Base-by-base conservation (phyloP, 2,888 invertebrate species). In the Therioaphis trifolii region DNA sequence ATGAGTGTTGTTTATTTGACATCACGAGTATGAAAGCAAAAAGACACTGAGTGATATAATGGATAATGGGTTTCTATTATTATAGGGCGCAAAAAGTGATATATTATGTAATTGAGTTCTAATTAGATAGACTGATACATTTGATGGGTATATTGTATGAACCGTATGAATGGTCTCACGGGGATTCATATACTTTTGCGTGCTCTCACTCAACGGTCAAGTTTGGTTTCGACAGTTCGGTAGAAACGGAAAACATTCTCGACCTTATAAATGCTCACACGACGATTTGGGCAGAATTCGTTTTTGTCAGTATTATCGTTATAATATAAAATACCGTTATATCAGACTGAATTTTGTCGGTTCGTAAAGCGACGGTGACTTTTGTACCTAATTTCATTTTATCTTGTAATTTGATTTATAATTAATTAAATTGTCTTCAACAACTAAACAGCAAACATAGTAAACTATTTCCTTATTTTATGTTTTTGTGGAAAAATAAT, bases 91-190 rank as follows among this genome's bases (percentile, higher is more conserved):
- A 2, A n/a, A 2, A n/a, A n/a, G 21, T 11, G 29, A 74, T 52
- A 27, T 46, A 49, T 71, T 49, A 27, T 11, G 11, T 15, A 18
- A 27, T 27, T 71, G 46, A 71, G 27, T 49, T 27, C 46, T 46
- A 71, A 49, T 46, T 49, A 29, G 49, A 71, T n/a, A 18, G 49
- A 71, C 27, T 27, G 46, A 71, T 71, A n/a, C n/a, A 71, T 71
- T 46, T 24, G 69, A 18, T 9, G 11, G 46, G 69, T 46, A 71
- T 69, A 69, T 46, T 71, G 24, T 71, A 71, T 49, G 71, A 71
- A 46, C 11, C 27, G n/a, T n/a, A n/a, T n/a, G 27, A 71, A 71
- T 71, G n/a, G n/a, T n/a, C n/a, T 5, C 71, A 24, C 71, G 11
- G 24, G 72, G n/a, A 43, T 35, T 21, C 9, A 1, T 69, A 24